phyloP scores from a whole-genome alignment of 2,888 invertebrate species.

The Apamea sordens region DNA sequence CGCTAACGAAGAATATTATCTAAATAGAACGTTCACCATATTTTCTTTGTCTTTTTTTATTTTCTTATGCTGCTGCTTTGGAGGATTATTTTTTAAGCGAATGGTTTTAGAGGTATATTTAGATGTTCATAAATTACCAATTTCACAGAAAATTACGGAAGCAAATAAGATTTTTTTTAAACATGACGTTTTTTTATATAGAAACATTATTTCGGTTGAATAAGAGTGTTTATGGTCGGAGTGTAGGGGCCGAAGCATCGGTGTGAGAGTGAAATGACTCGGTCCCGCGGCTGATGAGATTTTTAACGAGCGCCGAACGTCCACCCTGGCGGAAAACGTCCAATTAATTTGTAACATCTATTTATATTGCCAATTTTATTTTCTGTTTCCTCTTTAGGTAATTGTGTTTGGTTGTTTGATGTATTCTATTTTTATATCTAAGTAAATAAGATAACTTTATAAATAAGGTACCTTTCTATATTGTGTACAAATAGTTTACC shows the following conservation, averaged over 20 bases:
- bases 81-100: neutral
- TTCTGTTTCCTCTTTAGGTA: conserved; percentile 50
- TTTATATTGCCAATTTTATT: conserved; percentile 64
- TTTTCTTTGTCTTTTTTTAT: neutral
- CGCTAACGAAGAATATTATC: conserved; percentile 41
- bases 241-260: conserved; percentile 43
- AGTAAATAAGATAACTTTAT: neutral
- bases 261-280: conserved; percentile 69
- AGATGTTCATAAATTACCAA: neutral
- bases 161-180: neutral
- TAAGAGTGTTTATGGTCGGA: conserved; percentile 31
- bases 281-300: conserved; percentile 73
- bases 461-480: too few relatives aligned
- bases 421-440: neutral
- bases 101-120: neutral
- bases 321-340: conserved; percentile 70
- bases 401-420: conserved; percentile 48
- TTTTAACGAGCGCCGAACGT: conserved; percentile 75
- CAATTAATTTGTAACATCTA: conserved; percentile 70
- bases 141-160: neutral
- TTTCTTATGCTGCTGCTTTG: neutral
- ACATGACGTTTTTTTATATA: conserved; percentile 5
- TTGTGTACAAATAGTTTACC: too few relatives aligned
- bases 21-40: conserved; percentile 13
- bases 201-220: conserved; percentile 28